Base-by-base conservation (phyloP, 2,113 vertebrate genomes). In the Chlamydotis undulata region DNA sequence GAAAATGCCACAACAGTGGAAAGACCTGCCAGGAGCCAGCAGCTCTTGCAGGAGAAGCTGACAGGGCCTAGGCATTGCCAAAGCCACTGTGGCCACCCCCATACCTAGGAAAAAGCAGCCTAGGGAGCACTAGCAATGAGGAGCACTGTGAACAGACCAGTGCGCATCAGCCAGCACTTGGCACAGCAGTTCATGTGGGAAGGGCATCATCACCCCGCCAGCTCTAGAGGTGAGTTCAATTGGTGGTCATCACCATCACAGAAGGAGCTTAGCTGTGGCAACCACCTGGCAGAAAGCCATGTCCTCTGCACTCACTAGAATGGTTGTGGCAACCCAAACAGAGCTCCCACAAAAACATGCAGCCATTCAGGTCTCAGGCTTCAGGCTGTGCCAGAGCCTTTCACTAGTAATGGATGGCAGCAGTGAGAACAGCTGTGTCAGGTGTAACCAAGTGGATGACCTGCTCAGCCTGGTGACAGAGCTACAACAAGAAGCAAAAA, bases 131-230 rank as follows among this genome's bases (percentile, higher is more conserved):
- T 50, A 70, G 17, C 9, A 13, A 43, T 6, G 19, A 39, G 50
- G 7, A 75, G 29, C 16, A 9, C 53, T 45, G 53, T 3, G 1
- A 45, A 43, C 31, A 75, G 18, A 57, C 9, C 1, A 3, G 25
- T 23, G 31, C 4, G 5, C 2, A 2, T 22, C 41, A 75, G 7
- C 33, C 73, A 47, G 31, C 10, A 2, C 4, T 1, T 39, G 21
- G 19, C 3, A 5, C 1, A 3, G 33, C 41, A 59, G 41, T 47
- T 45, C 59, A 15, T 55, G 12, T 9, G 15, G 31, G 41, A 56
- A 81, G 19, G 21, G 39, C 7, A 1, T 25, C 8, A 1, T 39
- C 25, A 82, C 12, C n/a, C 23, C 59, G 28, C n/a, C 6, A 22
- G n/a, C n/a, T 59, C n/a, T 39, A 59, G 28, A 50, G 24, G 5